Evolutionary conservation across 2,113 vertebrate genomes (phyloP).

Genomic region (Amphiprion percula): DNA sequence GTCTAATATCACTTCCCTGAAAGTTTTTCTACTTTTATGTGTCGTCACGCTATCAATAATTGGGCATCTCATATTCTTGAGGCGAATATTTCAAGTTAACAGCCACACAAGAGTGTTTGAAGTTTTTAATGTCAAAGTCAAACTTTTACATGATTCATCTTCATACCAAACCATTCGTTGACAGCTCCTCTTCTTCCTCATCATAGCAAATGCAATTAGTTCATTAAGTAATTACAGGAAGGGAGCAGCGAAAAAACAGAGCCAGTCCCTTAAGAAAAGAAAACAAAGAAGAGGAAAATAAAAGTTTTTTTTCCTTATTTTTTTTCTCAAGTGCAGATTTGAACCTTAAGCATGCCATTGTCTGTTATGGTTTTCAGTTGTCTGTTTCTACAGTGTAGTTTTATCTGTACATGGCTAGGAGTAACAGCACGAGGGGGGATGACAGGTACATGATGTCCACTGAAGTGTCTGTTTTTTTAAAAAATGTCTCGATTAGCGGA

Average conservation of each 20-base stretch:
- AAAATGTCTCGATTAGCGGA: conserved; percentile 67
- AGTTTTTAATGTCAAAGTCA: conserved; percentile 88
- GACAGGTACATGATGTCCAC: conserved; percentile 49
- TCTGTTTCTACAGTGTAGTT: conserved; percentile 80
- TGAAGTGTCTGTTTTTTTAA: conserved; percentile 55
- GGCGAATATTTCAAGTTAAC: background rate
- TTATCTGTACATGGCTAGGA: conserved; percentile 79
- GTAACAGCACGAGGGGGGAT: conserved; percentile 65
- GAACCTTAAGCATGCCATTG: conserved; percentile 86
- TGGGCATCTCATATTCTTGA: too few species aligned
- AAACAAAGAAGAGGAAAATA: conserved; percentile 64
- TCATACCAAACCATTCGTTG: conserved; percentile 82
- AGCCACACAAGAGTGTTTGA: conserved; percentile 71
- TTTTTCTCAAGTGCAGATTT: conserved; percentile 83
- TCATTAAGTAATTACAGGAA: conserved; percentile 77
- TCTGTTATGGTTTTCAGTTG: conserved; percentile 79
- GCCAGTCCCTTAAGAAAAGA: conserved; percentile 69
- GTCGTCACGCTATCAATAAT: too few species aligned
- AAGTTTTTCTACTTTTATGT: too few species aligned
- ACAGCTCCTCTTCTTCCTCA: conserved; percentile 68
- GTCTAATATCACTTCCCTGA: too few species aligned
- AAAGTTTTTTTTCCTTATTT: conserved; percentile 60
- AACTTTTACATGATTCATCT: conserved; percentile 84
- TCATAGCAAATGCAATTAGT: conserved; percentile 85
- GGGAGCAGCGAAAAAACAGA: conserved; percentile 70